These are phyloP conservation scores for Metallyticus violacea DNA, from an alignment of 2,888 invertebrate genomes.

Conservation along the genomic window DNA sequence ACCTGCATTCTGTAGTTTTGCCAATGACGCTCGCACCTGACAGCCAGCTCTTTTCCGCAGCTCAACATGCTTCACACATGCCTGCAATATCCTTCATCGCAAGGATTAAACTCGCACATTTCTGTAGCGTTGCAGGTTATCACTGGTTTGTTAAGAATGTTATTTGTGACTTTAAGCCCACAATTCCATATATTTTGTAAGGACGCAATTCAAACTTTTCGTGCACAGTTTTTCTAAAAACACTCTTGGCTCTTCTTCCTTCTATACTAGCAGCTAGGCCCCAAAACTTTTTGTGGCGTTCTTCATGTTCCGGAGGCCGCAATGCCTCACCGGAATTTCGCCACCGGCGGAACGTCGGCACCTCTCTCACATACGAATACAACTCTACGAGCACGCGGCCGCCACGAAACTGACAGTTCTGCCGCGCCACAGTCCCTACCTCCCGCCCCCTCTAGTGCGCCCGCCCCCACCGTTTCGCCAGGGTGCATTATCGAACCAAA, in stretches of 20 bases:
- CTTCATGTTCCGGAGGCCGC: not conserved
- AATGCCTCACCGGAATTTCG: not conserved
- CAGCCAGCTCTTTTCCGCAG: too few relatives aligned
- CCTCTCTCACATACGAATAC: not conserved
- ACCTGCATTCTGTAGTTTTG: not conserved
- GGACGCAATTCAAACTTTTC: too few relatives aligned
- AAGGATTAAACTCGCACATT: not conserved
- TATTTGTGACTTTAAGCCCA: too few relatives aligned
- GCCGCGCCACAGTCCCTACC: not conserved
- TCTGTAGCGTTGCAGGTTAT: too few relatives aligned
- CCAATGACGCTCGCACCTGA: not conserved
- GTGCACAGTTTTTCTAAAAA: too few relatives aligned
- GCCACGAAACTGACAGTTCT: not conserved
- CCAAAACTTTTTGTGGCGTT: not conserved
- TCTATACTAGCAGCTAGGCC: too few relatives aligned
- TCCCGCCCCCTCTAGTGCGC: not conserved
- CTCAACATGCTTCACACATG: not conserved
- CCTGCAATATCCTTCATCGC: not conserved
- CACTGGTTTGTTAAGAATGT: not conserved
- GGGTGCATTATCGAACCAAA: slow-evolving; percentile 7
- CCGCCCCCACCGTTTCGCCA: not conserved
- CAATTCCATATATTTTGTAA: too few relatives aligned
- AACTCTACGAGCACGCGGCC: not conserved
- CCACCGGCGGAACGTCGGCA: not conserved
- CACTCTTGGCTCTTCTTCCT: too few relatives aligned